phyloP scores from a whole-genome alignment of 2,888 invertebrate species.

The Drosophila prostipennis region DNA sequence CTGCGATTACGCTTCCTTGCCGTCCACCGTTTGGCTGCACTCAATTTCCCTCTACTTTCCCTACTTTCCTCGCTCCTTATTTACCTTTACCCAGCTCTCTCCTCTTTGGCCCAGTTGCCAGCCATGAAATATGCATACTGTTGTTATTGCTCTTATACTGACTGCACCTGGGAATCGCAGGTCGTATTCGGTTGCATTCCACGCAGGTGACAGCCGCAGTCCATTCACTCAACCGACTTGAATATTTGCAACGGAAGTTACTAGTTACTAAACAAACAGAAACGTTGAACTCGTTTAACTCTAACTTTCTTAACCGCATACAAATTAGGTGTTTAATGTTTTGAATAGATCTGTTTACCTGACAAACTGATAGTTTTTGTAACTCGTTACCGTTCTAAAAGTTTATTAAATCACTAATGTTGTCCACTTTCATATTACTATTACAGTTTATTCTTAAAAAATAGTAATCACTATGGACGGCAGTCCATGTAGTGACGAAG shows the following conservation, averaged over 20 bases:
- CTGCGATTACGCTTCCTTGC: conserved; percentile 36
- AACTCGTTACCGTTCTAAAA: too few relatives aligned
- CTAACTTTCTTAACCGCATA: background rate
- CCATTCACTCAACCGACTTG: conserved; percentile 7
- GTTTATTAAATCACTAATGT: too few relatives aligned
- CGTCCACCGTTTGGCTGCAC: conserved; percentile 13
- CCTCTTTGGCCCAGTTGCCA: conserved; percentile 36
- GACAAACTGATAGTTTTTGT: too few relatives aligned
- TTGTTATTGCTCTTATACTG: conserved; percentile 38
- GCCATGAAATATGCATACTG: conserved; percentile 63
- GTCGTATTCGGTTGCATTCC: conserved; percentile 22
- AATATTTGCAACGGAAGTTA: conserved; percentile 1
- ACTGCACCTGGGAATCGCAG: conserved; percentile 27
- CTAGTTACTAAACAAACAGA: background rate
- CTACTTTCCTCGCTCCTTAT: background rate
- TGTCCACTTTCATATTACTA: too few relatives aligned
- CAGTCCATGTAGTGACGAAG: too few relatives aligned
- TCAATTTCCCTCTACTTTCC: conserved; percentile 17
- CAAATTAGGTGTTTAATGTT: background rate
- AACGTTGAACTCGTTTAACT: background rate
- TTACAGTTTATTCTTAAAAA: too few relatives aligned
- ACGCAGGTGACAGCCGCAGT: conserved; percentile 13
- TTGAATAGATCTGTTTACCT: background rate
- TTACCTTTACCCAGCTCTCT: conserved; percentile 2
- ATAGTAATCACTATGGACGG: too few relatives aligned